These are phyloP conservation scores for Drosophila trapezifrons DNA, from an alignment of 1,140 invertebrate genomes.

Conservation along the genomic window DNA sequence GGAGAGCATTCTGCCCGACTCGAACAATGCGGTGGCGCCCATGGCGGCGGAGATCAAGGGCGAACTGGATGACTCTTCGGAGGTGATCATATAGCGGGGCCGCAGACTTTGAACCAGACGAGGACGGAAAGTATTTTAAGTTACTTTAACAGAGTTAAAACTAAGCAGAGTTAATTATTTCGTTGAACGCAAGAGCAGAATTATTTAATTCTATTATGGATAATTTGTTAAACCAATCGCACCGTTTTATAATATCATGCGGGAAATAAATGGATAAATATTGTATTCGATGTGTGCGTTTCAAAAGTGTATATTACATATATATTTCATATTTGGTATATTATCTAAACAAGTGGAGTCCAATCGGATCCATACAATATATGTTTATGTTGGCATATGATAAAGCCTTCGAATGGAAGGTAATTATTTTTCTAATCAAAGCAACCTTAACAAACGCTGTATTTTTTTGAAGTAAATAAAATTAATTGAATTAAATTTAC, in stretches of 20 bases:
- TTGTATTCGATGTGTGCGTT: not conserved
- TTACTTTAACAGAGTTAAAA: slow-evolving; percentile 56
- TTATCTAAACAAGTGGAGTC: not conserved
- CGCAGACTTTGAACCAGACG: not conserved
- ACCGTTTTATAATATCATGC: slow-evolving; percentile 16
- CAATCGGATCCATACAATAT: not conserved
- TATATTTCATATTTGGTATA: slow-evolving; percentile 2
- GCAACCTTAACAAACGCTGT: no score
- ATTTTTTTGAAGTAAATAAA: slow-evolving; percentile 2
- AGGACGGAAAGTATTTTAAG: slow-evolving; percentile 63
- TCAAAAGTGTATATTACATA: slow-evolving; percentile 2
- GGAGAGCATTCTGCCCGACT: slow-evolving; percentile 66
- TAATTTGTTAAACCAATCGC: slow-evolving; percentile 33
- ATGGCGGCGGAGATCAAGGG: slow-evolving; percentile 57
- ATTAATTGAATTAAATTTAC: not conserved
- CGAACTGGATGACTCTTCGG: slow-evolving; percentile 55
- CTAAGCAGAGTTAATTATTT: slow-evolving; percentile 30
- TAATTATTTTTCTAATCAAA: not conserved
- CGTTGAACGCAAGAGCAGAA: slow-evolving; percentile 40
- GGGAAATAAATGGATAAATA: slow-evolving; percentile 12
- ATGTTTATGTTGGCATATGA: not conserved
- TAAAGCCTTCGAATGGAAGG: not conserved
- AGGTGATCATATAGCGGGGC: slow-evolving; percentile 36
- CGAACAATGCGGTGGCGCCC: not conserved
- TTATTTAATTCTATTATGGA: slow-evolving; percentile 26